Percentiles rank a stretch among this genome's conserved stretches.
These are phyloP conservation scores for Yponomeuta evonymella DNA, from an alignment of 2,888 invertebrate species.

Conservation along the genomic window DNA sequence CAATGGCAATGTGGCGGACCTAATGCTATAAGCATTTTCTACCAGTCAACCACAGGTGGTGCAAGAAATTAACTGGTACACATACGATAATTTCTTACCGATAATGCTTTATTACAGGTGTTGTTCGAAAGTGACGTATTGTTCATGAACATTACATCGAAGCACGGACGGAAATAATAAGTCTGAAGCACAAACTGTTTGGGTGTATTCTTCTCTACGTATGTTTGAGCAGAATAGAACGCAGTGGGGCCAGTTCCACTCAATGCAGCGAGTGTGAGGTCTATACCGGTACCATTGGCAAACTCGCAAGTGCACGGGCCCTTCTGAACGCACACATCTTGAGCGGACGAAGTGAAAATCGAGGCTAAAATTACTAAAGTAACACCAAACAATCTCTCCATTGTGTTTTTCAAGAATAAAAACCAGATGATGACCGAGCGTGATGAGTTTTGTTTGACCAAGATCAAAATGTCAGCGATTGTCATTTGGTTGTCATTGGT, in stretches of 20 bases:
- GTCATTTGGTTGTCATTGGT: too few relatives aligned
- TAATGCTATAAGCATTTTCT: too few relatives aligned
- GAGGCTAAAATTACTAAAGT: conserved; percentile 29
- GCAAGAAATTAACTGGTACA: too few relatives aligned
- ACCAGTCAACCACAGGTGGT: too few relatives aligned
- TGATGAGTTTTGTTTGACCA: not conserved
- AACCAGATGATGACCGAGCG: not conserved
- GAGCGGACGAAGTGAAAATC: conserved; percentile 29
- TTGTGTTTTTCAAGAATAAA: not conserved
- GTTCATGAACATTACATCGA: conserved; percentile 39
- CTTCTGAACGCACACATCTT: conserved; percentile 50
- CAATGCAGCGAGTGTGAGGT: conserved; percentile 48
- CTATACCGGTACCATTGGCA: conserved; percentile 68
- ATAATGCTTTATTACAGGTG: conserved; percentile 39
- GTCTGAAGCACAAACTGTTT: conserved; percentile 41
- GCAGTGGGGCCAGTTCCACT: conserved; percentile 20
- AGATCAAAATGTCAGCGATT: not conserved
- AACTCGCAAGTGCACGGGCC: conserved; percentile 61
- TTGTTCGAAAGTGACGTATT: conserved; percentile 28
- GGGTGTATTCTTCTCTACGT: conserved; percentile 30
- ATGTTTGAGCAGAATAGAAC: conserved; percentile 46
- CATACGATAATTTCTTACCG: conserved; percentile 47
- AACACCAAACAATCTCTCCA: conserved; percentile 26
- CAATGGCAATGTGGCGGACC: too few relatives aligned
- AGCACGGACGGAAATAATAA: conserved; percentile 64